These are phyloP conservation scores for Siderastrea radians DNA, from an alignment of 92 coral and sea anemone species.

Conservation along the genomic window DNA sequence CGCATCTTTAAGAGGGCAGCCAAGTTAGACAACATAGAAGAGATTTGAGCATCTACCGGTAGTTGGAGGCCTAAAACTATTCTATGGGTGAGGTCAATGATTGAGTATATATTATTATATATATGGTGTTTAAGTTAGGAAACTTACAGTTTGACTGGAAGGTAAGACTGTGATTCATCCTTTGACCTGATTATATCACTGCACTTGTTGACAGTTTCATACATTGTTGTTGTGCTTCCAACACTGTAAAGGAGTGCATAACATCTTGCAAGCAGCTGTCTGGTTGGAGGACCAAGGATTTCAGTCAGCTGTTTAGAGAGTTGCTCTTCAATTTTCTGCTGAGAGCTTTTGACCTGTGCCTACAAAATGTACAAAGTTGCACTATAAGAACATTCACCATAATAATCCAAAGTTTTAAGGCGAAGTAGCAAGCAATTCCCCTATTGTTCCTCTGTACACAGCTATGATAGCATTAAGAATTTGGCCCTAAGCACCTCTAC, in stretches of 20 bases:
- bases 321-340: constrained; percentile 86
- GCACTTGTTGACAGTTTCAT: constrained; percentile 92
- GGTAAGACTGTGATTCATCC: constrained; percentile 90
- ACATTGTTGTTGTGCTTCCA: constrained; percentile 86
- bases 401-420: not conserved
- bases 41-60: too few relatives aligned
- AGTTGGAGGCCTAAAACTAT: not conserved
- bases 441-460: not conserved
- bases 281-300: constrained; percentile 94
- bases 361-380: not conserved
- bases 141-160: constrained; percentile 98
- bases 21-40: too few relatives aligned
- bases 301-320: constrained; percentile 88
- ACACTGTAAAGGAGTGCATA: constrained; percentile 90
- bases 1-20: too few relatives aligned
- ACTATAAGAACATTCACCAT: not conserved
- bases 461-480: too few relatives aligned
- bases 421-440: not conserved
- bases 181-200: constrained; percentile 89
- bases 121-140: not conserved
- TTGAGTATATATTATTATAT: too few relatives aligned
- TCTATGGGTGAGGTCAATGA: not conserved
- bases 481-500: too few relatives aligned
- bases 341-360: constrained; percentile 90
- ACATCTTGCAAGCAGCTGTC: constrained; percentile 93